Conservation (phyloP, 2,797 vertebrate genomes). For the Lates japonicus region DNA sequence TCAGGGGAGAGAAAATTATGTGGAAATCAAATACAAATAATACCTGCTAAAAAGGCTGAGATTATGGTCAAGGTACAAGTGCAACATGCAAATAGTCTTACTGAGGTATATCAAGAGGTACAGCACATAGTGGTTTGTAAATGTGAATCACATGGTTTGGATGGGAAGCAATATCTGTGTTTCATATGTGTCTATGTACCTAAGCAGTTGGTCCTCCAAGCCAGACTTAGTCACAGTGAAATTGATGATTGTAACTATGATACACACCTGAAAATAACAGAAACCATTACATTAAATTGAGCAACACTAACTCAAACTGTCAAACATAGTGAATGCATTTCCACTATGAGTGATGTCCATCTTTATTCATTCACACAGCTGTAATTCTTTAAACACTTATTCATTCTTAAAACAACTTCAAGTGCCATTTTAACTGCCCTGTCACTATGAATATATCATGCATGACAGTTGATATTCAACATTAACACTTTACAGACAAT, state of each 20-base stretch:
- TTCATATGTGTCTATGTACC: conserved; percentile 73
- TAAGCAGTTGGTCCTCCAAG: conserved; percentile 91
- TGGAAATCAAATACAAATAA: neutral
- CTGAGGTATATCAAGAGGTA: neutral
- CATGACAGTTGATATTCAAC: conserved; percentile 7
- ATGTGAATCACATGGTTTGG: neutral
- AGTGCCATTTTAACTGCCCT: neutral
- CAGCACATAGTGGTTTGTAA: neutral
- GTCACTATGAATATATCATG: neutral
- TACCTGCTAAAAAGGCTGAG: neutral
- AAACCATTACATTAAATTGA: neutral
- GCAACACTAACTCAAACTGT: neutral
- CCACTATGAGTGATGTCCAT: neutral
- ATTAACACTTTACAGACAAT: neutral
- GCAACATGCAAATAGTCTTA: neutral
- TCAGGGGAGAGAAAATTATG: neutral
- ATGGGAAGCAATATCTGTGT: neutral
- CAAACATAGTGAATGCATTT: neutral
- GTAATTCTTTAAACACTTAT: neutral
- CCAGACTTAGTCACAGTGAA: conserved; percentile 93
- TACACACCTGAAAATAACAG: conserved; percentile 87
- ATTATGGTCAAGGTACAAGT: neutral
- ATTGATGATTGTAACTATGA: conserved; percentile 94
- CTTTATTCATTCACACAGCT: neutral
- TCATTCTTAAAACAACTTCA: neutral